These are phyloP conservation scores for Dufourea novaeangliae DNA, from an alignment of 1,140 invertebrate species.

Conservation along the genomic window DNA sequence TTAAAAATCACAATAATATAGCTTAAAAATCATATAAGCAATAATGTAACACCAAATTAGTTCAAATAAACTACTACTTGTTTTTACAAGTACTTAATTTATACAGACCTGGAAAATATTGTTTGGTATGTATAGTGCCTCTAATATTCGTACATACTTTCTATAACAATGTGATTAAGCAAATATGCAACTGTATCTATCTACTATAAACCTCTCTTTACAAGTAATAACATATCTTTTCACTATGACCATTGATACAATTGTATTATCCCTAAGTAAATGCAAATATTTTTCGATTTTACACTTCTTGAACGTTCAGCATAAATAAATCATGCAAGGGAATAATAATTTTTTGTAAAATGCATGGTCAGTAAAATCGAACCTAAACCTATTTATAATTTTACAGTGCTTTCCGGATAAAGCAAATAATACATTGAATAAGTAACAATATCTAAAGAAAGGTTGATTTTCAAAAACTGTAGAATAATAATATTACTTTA, in stretches of 20 bases:
- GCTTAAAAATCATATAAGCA: constrained; percentile 2
- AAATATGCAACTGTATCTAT: constrained; percentile 44
- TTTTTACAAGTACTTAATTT: constrained; percentile 17
- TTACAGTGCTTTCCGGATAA: background rate
- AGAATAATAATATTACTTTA: constrained; percentile 11
- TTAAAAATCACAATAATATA: background rate
- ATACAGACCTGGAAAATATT: constrained; percentile 21
- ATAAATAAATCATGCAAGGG: constrained; percentile 9
- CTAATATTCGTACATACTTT: constrained; percentile 41
- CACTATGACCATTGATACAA: constrained; percentile 42
- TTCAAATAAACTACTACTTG: background rate
- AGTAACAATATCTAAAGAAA: background rate
- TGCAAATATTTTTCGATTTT: constrained; percentile 14
- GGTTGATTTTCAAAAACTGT: background rate
- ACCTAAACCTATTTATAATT: background rate
- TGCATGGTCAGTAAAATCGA: background rate
- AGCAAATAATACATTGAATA: constrained; percentile 1
- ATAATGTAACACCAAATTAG: background rate
- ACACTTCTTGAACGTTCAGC: background rate
- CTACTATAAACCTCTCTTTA: constrained; percentile 50
- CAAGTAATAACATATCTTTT: constrained; percentile 44
- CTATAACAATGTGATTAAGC: constrained; percentile 45
- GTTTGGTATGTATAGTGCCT: constrained; percentile 22
- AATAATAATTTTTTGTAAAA: constrained; percentile 3
- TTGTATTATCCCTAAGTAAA: constrained; percentile 52